A percentile compares a stretch with the other conserved stretches of the same genome.
Conservation (phyloP, 1,140 invertebrate species). For the Episyrphus balteatus region DNA sequence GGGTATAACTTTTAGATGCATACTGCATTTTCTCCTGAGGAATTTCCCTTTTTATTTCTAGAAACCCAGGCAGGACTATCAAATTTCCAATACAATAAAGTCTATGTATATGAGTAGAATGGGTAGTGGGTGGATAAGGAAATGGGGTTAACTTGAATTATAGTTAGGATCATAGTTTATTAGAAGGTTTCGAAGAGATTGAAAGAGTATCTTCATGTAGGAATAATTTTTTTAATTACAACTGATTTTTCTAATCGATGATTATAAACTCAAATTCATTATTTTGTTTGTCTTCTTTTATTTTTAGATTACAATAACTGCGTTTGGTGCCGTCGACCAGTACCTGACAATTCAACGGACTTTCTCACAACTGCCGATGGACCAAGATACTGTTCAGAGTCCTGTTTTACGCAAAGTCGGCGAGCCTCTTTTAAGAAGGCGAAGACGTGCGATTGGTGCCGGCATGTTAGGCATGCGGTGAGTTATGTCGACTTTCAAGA, state of each 20-base stretch:
- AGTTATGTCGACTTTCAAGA: slow-evolving; percentile 83
- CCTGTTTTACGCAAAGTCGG: slow-evolving; percentile 79
- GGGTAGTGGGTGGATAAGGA: too few species aligned
- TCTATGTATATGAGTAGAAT: too few species aligned
- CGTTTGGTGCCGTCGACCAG: slow-evolving; percentile 47
- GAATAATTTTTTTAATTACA: background rate
- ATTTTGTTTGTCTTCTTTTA: background rate
- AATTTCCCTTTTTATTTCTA: too few species aligned
- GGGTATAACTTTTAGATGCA: too few species aligned
- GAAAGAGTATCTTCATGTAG: background rate
- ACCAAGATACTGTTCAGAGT: slow-evolving; percentile 68
- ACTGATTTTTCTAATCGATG: background rate
- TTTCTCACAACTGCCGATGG: slow-evolving; percentile 45
- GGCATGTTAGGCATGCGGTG: slow-evolving; percentile 79
- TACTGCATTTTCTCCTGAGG: too few species aligned
- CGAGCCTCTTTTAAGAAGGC: slow-evolving; percentile 81
- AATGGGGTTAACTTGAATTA: too few species aligned
- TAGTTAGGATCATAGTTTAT: too few species aligned
- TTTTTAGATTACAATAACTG: slow-evolving; percentile 37
- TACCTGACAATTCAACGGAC: slow-evolving; percentile 41
- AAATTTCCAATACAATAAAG: too few species aligned
- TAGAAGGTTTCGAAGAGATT: too few species aligned
- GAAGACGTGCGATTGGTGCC: slow-evolving; percentile 89
- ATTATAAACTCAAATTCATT: background rate
- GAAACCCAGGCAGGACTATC: too few species aligned